phyloP scores from a whole-genome alignment of 2,888 invertebrate genomes.

The Tillus elongatus region DNA sequence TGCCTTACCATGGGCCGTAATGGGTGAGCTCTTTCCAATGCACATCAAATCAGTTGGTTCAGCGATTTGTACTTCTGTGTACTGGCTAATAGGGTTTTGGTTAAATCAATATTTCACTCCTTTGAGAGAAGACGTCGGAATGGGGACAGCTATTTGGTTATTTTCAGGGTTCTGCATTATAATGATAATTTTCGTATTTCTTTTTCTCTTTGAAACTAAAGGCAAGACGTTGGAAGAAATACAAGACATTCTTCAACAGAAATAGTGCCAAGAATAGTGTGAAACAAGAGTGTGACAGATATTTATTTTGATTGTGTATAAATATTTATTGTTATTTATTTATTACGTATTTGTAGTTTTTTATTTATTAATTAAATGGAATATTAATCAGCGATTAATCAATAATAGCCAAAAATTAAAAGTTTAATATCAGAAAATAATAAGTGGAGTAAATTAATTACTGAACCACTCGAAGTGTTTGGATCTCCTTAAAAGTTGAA shows the following conservation, averaged over 20 bases:
- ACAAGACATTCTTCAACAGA: conserved; percentile 58
- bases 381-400: too few relatives aligned
- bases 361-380: too few relatives aligned
- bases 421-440: too few relatives aligned
- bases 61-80: conserved; percentile 66
- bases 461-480: too few relatives aligned
- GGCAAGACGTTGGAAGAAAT: conserved; percentile 74
- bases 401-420: too few relatives aligned
- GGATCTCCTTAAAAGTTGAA: too few relatives aligned
- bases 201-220: conserved; percentile 41
- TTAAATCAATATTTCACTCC: conserved; percentile 62
- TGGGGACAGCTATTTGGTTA: conserved; percentile 20
- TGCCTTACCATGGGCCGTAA: conserved; percentile 70
- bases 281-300: too few relatives aligned
- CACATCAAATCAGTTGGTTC: conserved; percentile 67
- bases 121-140: conserved; percentile 37
- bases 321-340: too few relatives aligned
- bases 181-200: conserved; percentile 15
- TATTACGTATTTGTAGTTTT: too few relatives aligned
- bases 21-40: conserved; percentile 72
- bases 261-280: too few relatives aligned
- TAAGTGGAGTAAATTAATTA: too few relatives aligned
- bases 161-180: conserved; percentile 16
- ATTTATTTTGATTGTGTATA: too few relatives aligned
- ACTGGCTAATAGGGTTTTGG: conserved; percentile 66